Evolutionary conservation across 2,888 invertebrate species (phyloP), one percentile per base, ranked within the genome.

Genomic region (Seira sanloemensis): DNA sequence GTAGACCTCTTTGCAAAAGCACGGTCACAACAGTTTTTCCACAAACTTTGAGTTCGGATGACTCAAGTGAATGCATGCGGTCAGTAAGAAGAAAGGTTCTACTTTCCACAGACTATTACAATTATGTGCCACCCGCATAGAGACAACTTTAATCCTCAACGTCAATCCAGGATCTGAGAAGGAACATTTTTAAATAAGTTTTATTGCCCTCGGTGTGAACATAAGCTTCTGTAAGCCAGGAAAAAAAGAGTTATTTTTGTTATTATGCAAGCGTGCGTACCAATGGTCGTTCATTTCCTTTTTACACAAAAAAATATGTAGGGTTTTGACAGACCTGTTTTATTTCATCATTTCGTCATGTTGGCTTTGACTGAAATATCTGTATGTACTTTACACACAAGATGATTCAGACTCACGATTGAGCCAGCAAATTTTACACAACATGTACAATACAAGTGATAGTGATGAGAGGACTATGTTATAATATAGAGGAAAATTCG

Each of bases 261-360:
- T 62, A 62, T 62, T 62, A 62, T 62, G 62, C 62, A 62, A 62
- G 62, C 62, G 21, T 21, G 62, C 62, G 62, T 62, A 21, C 62
- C 62, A 62, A 62, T 62, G 62, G 62, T 62, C 62, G 19, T 21
- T 62, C 62, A 62, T 62, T 62, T 62, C 62, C 62, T 62, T 62
- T 62, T 21, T 37, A n/a, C 50, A 62, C 62, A 18, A 78, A 72
- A n/a, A 78, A 69, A 78, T 71, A 78, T 65, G 18, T 66, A 26
- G 7, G 2, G n/a, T 46, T 71, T 80, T 74, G 81, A 81, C 81
- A 81, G 81, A 81, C 81, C 81, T 81, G 81, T 69, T 81, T 81
- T 81, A 81, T 81, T 81, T 81, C 81, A 81, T 69, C 74, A 80
- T 80, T 80, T 80, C 79, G 79, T 80, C 79, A 80, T 80, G 74